A percentile compares a stretch with the other conserved stretches of the same genome.
phyloP scores from a whole-genome alignment of 2,888 invertebrate species.

The Crocallis elinguaria region DNA sequence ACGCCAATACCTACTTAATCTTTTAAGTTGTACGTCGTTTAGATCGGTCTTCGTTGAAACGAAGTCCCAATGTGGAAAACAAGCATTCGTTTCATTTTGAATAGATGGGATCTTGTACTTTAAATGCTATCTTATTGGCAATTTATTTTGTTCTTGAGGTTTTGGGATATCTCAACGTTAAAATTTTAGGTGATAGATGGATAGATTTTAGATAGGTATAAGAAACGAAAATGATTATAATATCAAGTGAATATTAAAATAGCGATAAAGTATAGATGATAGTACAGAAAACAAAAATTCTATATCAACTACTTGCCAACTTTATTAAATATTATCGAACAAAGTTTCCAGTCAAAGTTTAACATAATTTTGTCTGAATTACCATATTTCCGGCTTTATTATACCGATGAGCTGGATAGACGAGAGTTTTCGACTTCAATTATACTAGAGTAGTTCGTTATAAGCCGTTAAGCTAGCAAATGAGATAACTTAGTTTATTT shows the following conservation, averaged over 20 bases:
- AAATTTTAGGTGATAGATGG: no score
- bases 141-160: not conserved
- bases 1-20: conserved; percentile 55
- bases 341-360: conserved; percentile 34
- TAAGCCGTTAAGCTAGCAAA: conserved; percentile 23
- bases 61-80: conserved; percentile 27
- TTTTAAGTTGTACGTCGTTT: conserved; percentile 46
- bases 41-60: conserved; percentile 28
- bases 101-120: conserved; percentile 1
- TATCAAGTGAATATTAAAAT: no score
- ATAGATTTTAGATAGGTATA: no score
- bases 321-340: conserved; percentile 29
- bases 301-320: conserved; percentile 24
- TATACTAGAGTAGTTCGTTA: conserved; percentile 24
- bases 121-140: not conserved
- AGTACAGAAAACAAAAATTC: no score
- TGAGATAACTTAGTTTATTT: conserved; percentile 20
- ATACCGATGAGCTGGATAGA: conserved; percentile 28
- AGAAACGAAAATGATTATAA: no score
- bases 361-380: conserved; percentile 39
- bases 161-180: no score
- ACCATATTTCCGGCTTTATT: conserved; percentile 38
- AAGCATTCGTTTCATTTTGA: conserved; percentile 4
- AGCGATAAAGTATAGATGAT: not conserved
- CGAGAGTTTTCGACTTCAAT: conserved; percentile 29